Conservation (phyloP, 2,888 invertebrate genomes). For the Thecophora atra region DNA sequence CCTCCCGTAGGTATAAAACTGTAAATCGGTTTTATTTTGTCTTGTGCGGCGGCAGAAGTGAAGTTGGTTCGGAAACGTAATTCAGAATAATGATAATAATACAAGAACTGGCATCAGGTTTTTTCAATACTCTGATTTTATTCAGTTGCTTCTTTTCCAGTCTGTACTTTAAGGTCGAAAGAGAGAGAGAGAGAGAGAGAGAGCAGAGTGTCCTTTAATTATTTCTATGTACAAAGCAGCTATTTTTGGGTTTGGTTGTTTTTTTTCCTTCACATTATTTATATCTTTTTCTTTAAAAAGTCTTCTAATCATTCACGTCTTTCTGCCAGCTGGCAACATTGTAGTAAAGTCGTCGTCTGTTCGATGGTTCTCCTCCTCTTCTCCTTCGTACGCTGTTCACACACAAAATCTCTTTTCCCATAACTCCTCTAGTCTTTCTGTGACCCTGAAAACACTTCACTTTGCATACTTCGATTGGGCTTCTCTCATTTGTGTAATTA, state of each 20-base stretch:
- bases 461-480: slow-evolving; percentile 24
- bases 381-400: background rate
- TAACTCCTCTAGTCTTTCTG: slow-evolving; percentile 5
- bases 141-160: background rate
- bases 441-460: slow-evolving; percentile 25
- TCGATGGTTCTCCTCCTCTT: background rate
- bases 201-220: no score
- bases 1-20: background rate
- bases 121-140: background rate
- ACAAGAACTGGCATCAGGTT: no score
- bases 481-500: slow-evolving; percentile 7
- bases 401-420: background rate
- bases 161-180: background rate
- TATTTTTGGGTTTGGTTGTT: no score
- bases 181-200: background rate
- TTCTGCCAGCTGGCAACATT: no score
- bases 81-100: no score
- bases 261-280: no score
- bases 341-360: background rate
- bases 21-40: background rate
- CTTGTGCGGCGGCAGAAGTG: background rate
- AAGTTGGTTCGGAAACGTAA: no score
- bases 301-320: no score
- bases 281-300: no score
- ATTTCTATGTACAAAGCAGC: no score